Base-by-base conservation (phyloP, 2,113 vertebrate genomes). In the Lagopus muta region DNA sequence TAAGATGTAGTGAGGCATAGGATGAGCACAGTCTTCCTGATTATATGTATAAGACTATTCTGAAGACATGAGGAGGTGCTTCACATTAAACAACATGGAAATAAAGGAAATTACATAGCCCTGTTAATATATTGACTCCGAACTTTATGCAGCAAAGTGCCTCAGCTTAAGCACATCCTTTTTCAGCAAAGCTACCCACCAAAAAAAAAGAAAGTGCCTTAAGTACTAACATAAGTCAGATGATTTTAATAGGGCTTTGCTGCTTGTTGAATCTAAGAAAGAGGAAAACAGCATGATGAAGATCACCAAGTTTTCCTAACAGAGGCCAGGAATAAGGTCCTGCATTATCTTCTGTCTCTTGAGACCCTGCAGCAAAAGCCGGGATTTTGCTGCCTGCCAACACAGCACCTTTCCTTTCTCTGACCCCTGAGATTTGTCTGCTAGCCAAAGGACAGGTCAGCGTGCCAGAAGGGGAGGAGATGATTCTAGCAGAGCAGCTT, bases 1-100 rank as follows among this genome's bases (percentile, higher is more conserved):
- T 76, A 86, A 94, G 77, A 69, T 36, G 77, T 76, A 77, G 80
- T 21, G 89, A 95, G 84, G 88, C 93, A 57, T 4, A 8, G 85
- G 87, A 95, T 80, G 75, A 93, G 67, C 85, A 36, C 81, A 60
- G 67, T 67, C 67, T 64, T 79, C 81, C 71, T 4, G 2, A 17
- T 32, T 50, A 70, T 65, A 30, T 2, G 71, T 50, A 36, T 70
- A 52, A 91, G 67, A 4, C 58, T 82, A 3, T 1, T 64, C 25
- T 54, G 67, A 30, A 76, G 78, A 64, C 72, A 70, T 9, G 4
- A 47, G 79, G 72, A 89, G 61, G 7, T 21, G 40, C 67, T n/a
- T 84, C 54, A 6, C 47, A 70, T 89, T 66, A 92, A 76, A 34
- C 0, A 0, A 8, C 0, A 32, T 38, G 38, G 38, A 38, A 38